Percentiles rank a stretch among this genome's conserved stretches.
Evolutionary conservation across 1,140 invertebrate species (phyloP).

Genomic region (Solen grandis): DNA sequence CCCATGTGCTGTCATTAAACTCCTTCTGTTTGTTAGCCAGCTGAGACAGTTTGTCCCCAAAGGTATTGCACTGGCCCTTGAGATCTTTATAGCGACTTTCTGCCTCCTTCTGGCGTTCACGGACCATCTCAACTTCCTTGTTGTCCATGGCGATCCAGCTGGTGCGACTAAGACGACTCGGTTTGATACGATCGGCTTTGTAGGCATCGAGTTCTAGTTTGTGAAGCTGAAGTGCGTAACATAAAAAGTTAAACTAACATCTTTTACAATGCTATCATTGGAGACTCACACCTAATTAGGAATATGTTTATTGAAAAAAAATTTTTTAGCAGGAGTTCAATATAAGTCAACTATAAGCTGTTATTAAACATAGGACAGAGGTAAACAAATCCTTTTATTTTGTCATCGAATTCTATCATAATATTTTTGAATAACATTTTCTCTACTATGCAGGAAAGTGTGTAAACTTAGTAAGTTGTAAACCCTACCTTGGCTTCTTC

Average conservation of each 20-base stretch:
- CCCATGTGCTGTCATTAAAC: constrained; percentile 91
- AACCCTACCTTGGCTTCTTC: constrained; percentile 94
- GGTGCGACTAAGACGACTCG: constrained; percentile 69
- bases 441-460: too few species aligned
- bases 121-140: constrained; percentile 72
- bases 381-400: too few species aligned
- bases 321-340: too few species aligned
- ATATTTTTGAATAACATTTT: too few species aligned
- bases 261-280: too few species aligned
- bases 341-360: too few species aligned
- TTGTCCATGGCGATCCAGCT: constrained; percentile 74
- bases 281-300: too few species aligned
- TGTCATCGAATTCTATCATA: too few species aligned
- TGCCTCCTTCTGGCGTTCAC: constrained; percentile 72
- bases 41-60: constrained; percentile 92
- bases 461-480: too few species aligned
- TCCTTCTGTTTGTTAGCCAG: constrained; percentile 90
- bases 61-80: constrained; percentile 81
- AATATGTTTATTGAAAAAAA: too few species aligned
- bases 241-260: too few species aligned
- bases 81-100: constrained; percentile 86
- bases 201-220: constrained; percentile 77
- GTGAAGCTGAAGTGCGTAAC: constrained; percentile 75
- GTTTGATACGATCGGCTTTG: constrained; percentile 72
- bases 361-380: too few species aligned